phyloP scores from a whole-genome alignment of 1,140 invertebrate genomes.

The Aphis craccivora region DNA sequence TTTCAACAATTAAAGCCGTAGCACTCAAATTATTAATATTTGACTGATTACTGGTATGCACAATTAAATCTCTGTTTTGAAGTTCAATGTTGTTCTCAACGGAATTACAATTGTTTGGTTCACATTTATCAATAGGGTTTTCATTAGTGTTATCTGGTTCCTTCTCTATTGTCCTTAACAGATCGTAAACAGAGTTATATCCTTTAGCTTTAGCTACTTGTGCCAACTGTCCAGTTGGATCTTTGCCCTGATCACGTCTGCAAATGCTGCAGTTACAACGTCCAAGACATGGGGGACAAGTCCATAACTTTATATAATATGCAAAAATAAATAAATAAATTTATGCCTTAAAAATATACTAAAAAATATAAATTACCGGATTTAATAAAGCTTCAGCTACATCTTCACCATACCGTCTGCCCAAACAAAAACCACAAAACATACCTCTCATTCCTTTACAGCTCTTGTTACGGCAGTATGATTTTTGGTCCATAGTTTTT shows the following conservation, averaged over 20 bases:
- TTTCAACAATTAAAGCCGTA: background rate
- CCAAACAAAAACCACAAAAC: conserved; percentile 67
- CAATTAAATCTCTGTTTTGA: background rate
- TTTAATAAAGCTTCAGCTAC: conserved; percentile 64
- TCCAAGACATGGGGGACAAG: conserved; percentile 65
- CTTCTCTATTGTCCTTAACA: background rate
- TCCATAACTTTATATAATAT: conserved; percentile 64
- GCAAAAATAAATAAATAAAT: background rate
- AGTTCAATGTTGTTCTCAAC: background rate
- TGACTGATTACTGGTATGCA: background rate
- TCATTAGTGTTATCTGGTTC: too few species aligned
- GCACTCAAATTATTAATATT: background rate
- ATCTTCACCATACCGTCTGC: conserved; percentile 66
- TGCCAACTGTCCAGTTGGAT: conserved; percentile 64
- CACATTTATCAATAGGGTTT: too few species aligned
- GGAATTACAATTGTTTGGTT: background rate
- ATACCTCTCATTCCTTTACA: conserved; percentile 66
- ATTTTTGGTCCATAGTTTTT: conserved; percentile 67
- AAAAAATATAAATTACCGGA: conserved; percentile 62
- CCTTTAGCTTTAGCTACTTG: background rate
- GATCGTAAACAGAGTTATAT: background rate
- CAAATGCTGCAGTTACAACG: conserved; percentile 67
- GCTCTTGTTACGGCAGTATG: conserved; percentile 64
- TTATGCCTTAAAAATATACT: background rate
- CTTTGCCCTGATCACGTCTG: conserved; percentile 64